Conservation (phyloP, 2,797 vertebrate species). For the Melanotaenia nigrans region DNA sequence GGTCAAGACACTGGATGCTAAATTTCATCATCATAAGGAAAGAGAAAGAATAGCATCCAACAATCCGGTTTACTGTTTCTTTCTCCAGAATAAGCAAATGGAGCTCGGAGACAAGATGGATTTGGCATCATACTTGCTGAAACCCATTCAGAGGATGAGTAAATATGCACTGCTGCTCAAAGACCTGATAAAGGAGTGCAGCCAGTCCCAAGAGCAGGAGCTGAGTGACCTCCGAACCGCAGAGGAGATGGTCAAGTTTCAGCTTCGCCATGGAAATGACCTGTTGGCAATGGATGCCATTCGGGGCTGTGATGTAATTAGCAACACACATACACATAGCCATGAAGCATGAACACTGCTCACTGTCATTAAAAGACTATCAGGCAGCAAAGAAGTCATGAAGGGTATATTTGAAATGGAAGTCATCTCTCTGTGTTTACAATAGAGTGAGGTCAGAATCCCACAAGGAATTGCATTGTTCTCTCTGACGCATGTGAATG, state of each 20-base stretch:
- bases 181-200: slow-evolving; percentile 87
- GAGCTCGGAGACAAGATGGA: slow-evolving; percentile 89
- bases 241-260: slow-evolving; percentile 88
- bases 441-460: slow-evolving; percentile 44
- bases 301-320: slow-evolving; percentile 87
- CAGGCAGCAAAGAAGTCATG: slow-evolving; percentile 12
- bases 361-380: neutral
- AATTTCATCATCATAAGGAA: neutral
- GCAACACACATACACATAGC: neutral
- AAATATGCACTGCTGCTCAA: slow-evolving; percentile 88
- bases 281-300: slow-evolving; percentile 90
- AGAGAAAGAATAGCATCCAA: neutral
- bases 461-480: slow-evolving; percentile 63
- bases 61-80: neutral
- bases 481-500: slow-evolving; percentile 60
- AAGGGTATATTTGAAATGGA: slow-evolving; percentile 47
- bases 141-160: slow-evolving; percentile 90
- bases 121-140: slow-evolving; percentile 89
- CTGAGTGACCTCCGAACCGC: slow-evolving; percentile 84
- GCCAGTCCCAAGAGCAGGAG: slow-evolving; percentile 85
- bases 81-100: slow-evolving; percentile 82
- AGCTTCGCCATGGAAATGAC: slow-evolving; percentile 90
- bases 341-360: slow-evolving; percentile 1
- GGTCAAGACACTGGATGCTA: slow-evolving; percentile 3
- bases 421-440: slow-evolving; percentile 50